phyloP scores from a whole-genome alignment of 2,888 invertebrate genomes.

The Melieria crassipennis region DNA sequence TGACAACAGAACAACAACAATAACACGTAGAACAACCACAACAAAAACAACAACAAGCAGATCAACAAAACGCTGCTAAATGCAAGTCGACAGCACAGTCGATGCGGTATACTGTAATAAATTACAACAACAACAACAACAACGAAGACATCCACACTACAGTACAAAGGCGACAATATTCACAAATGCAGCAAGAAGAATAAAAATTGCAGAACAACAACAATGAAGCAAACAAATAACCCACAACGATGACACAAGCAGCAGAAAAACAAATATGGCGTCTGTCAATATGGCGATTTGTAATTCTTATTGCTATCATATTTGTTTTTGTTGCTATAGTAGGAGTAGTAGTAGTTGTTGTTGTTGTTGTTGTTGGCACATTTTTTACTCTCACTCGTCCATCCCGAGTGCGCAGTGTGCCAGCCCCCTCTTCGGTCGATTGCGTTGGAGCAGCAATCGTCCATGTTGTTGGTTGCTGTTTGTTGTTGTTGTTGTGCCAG shows the following conservation, averaged over 20 bases:
- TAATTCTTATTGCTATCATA: background rate
- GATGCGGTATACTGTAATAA: too few species aligned
- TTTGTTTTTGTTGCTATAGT: constrained; percentile 21
- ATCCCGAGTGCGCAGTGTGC: too few species aligned
- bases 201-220: constrained; percentile 1
- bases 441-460: background rate
- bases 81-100: too few species aligned
- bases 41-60: background rate
- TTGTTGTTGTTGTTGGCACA: background rate
- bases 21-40: background rate
- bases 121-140: background rate
- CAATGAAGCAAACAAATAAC: background rate
- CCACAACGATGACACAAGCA: background rate
- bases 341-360: too few species aligned
- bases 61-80: too few species aligned
- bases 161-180: background rate
- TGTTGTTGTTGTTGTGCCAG: constrained; percentile 29
- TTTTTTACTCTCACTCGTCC: background rate
- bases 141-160: background rate
- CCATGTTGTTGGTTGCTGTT: too few species aligned
- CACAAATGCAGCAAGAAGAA: background rate
- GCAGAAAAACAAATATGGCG: constrained; percentile 1
- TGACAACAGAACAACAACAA: background rate
- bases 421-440: too few species aligned
- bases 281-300: constrained; percentile 11